Base-by-base conservation (phyloP, 2,888 invertebrate species). In the Lordiphosa fenestrarum region DNA sequence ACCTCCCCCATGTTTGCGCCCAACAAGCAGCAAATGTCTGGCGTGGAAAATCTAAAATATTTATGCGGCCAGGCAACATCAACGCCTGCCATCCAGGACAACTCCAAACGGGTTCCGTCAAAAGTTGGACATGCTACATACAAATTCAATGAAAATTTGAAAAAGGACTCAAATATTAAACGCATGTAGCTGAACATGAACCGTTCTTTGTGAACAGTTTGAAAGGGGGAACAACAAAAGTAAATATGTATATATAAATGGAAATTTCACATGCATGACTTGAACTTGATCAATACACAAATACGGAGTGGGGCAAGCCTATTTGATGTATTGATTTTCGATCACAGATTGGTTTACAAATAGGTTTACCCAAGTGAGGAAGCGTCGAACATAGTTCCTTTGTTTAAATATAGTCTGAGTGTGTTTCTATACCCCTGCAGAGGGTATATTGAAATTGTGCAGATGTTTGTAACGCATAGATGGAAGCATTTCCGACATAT, bases 41-140 rank as follows among this genome's bases (percentile, higher is more conserved):
- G 51, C 58, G 38, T 53, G 66, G 41, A 72, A 77, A 63, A 72
- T 75, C 75, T 80, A 73, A 84, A 80, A 80, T 80, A 84, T 84
- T 80, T 82, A 80, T 80, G 80, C 84, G 75, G 66, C 78, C 58
- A 55, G 59, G 62, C 65, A 50, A 64, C 57, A 63, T 59, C 66
- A 67, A 66, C 69, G 67, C 23, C 50, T 46, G 42, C 39, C 37
- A 25, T 25, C 37, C 21, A 49, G 49, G 19, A 44, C 42, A 44
- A 25, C 25, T 30, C 25, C 13, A 10, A 39, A 30, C 12, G 54
- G 54, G 75, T 69, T 65, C 63, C 81, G 71, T 76, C 68, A 73
- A 71, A 75, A 70, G 48, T 71, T 73, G 60, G 56, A 44, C 44
- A 30, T 30, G 30, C 33, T 25, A 40, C 66, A 67, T 46, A 53